Evolutionary conservation across 2,113 vertebrate species (phyloP).

Genomic region (Ictalurus punctatus): DNA sequence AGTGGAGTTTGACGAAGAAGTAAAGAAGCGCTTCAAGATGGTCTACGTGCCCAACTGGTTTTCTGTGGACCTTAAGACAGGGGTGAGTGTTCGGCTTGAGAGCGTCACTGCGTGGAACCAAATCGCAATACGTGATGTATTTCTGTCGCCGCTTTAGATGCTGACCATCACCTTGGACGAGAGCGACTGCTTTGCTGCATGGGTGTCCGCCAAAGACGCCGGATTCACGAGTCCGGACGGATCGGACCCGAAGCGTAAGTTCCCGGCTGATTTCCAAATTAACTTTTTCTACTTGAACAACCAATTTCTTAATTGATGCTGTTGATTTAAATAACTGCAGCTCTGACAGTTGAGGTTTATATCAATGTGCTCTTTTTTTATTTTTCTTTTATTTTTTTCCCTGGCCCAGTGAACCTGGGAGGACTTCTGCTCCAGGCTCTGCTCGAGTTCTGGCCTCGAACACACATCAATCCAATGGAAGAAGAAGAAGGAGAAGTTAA

Average conservation of each 20-base stretch:
- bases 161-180: constrained; percentile 97
- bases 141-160: constrained; percentile 76
- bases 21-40: constrained; percentile 99
- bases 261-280: background rate
- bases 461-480: constrained; percentile 95
- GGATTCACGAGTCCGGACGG: constrained; percentile 95
- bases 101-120: background rate
- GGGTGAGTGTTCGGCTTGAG: constrained; percentile 77
- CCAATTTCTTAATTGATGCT: no score
- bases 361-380: background rate
- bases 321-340: no score
- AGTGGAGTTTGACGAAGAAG: constrained; percentile 98
- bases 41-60: constrained; percentile 99
- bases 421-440: constrained; percentile 94
- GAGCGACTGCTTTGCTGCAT: constrained; percentile 97
- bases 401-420: constrained; percentile 87
- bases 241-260: constrained; percentile 94
- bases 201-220: constrained; percentile 98
- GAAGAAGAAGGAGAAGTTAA: constrained; percentile 95
- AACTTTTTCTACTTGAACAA: background rate
- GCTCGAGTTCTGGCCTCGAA: constrained; percentile 96
- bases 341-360: background rate
- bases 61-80: constrained; percentile 98
- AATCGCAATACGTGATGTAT: background rate
- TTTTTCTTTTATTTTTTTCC: background rate